phyloP scores from a whole-genome alignment of 2,888 invertebrate species.

The Trichopria drosophilae region DNA sequence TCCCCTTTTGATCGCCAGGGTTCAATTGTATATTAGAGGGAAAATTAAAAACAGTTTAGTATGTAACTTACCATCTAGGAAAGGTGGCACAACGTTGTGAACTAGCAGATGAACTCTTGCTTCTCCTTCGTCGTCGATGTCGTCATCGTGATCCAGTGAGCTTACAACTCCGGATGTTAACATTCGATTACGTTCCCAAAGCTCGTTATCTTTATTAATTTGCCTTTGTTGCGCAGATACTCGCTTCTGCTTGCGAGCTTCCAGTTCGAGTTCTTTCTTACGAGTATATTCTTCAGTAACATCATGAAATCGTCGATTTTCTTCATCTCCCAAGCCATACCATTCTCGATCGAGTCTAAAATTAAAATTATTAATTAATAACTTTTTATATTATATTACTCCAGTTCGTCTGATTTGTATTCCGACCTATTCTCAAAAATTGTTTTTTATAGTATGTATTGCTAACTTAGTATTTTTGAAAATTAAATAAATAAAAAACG shows the following conservation, averaged over 20 bases:
- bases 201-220: slow-evolving; percentile 96
- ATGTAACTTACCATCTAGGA: slow-evolving; percentile 77
- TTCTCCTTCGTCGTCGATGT: slow-evolving; percentile 93
- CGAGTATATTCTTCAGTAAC: slow-evolving; percentile 90
- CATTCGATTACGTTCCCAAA: slow-evolving; percentile 99
- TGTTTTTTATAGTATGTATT: no score
- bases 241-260: slow-evolving; percentile 85
- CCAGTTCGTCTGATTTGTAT: not conserved
- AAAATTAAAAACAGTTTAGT: not conserved
- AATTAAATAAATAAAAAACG: no score
- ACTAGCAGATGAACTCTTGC: slow-evolving; percentile 94
- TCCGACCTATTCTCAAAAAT: no score
- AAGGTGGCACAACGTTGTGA: slow-evolving; percentile 98
- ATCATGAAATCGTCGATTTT: slow-evolving; percentile 88
- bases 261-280: slow-evolving; percentile 90
- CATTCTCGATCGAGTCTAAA: slow-evolving; percentile 87
- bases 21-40: no score
- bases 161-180: slow-evolving; percentile 92
- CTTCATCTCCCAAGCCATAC: slow-evolving; percentile 95
- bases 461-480: no score
- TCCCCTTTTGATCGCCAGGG: no score
- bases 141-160: slow-evolving; percentile 84
- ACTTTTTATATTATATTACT: not conserved
- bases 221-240: slow-evolving; percentile 95
- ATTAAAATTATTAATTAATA: not conserved